phyloP scores from a whole-genome alignment of 1,140 invertebrate genomes.

The Amyelois transitella region DNA sequence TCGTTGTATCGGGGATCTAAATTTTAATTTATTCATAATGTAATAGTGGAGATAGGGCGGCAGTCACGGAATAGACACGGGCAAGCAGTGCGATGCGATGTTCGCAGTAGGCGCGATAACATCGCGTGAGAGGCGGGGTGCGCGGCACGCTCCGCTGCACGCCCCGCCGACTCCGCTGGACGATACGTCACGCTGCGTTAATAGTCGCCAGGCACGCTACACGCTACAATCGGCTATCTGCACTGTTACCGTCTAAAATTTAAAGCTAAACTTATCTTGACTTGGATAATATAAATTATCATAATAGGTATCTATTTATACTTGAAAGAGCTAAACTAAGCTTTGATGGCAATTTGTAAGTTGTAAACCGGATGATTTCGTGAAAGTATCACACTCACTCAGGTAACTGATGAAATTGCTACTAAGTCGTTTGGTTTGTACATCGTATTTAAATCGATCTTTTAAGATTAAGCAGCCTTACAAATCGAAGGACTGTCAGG shows the following conservation, averaged over 20 bases:
- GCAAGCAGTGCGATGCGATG: slow-evolving; percentile 56
- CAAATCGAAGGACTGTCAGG: too few species aligned
- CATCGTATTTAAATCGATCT: too few species aligned
- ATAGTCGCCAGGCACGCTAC: slow-evolving; percentile 60
- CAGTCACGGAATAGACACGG: slow-evolving; percentile 55
- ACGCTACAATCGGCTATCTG: slow-evolving; percentile 53
- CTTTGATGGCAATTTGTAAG: too few species aligned
- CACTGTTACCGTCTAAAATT: slow-evolving; percentile 14
- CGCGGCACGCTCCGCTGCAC: slow-evolving; percentile 33
- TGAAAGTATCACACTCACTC: too few species aligned
- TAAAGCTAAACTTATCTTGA: neutral
- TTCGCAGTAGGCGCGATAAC: slow-evolving; percentile 66
- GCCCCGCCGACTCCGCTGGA: slow-evolving; percentile 30
- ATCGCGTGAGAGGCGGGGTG: slow-evolving; percentile 62
- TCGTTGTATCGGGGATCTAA: slow-evolving; percentile 3
- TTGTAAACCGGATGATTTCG: too few species aligned
- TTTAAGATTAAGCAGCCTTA: too few species aligned
- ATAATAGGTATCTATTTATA: too few species aligned
- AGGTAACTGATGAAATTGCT: too few species aligned
- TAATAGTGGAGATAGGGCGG: slow-evolving; percentile 32
- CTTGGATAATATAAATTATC: neutral
- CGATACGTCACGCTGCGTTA: slow-evolving; percentile 69
- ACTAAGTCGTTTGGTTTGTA: too few species aligned
- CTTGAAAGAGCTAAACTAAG: too few species aligned
- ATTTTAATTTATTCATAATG: slow-evolving; percentile 43